Evolutionary conservation across 2,888 invertebrate species (phyloP), one percentile per base, ranked within the genome.

Genomic region (Laspeyria flexula): DNA sequence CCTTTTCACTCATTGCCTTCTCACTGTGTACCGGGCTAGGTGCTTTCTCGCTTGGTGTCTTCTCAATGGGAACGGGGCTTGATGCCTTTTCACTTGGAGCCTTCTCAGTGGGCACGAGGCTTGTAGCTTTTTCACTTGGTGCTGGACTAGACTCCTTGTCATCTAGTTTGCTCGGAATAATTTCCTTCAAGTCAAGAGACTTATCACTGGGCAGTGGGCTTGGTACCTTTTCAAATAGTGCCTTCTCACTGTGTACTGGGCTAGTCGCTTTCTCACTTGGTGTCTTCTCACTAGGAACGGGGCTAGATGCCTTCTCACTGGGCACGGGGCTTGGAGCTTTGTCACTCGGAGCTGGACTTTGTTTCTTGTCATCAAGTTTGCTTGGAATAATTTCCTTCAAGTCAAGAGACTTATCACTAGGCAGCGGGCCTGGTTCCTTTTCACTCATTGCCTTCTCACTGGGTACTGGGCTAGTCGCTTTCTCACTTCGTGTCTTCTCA

Each of bases 361-460:
- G 15, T 10, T 25, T 42, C 37, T 50, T 37, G 0, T 30, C 21
- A n/a, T 6, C 13, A n/a, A 15, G 9, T 12, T 15, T 21, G 21
- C 21, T 21, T 3, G 2, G 3, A 21, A 5, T 2, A 5, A 21
- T 5, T 21, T 21, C 21, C 5, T 5, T 34, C 7, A 34, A 45
- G n/a, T 34, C 51, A 0, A 21, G 37, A 9, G 37, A 43, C 27
- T 57, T 65, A 0, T 64, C 52, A 3, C 44, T 54, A 4, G 12
- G 44, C 7, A 52, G 42, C 12, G 38, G 53, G 13, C 56, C 58
- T 0, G 51, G 43, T n/a, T 21, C 52, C 31, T 64, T 63, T 0
- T 65, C 60, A 0, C 50, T 57, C 46, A 48, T n/a, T n/a, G 25
- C 52, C 31, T 64, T 63, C 0, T 65, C 60, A 0, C 50, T 57